Evolutionary conservation across 37 sponge, comb jelly and placozoan species (phyloP).

Genomic region (Amphimedon queenslandica): DNA sequence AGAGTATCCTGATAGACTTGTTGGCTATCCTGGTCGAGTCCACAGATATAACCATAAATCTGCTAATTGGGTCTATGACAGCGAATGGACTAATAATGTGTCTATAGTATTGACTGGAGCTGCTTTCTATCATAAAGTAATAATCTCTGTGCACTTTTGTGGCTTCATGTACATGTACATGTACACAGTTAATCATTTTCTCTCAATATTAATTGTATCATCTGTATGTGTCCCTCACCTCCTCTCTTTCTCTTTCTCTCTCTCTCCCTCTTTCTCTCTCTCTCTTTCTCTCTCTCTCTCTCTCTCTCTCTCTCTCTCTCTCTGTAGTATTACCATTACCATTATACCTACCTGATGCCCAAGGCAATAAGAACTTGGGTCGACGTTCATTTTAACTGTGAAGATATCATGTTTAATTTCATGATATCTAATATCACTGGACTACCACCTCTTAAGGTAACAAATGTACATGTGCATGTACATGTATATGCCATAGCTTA

Average conservation of each 20-base stretch:
- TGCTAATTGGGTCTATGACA: constrained; percentile 51
- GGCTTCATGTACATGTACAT: not conserved
- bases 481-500: not conserved
- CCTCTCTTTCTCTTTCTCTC: not conserved
- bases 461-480: not conserved
- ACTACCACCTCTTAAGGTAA: constrained; percentile 65
- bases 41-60: constrained; percentile 22
- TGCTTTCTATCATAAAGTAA: constrained; percentile 76
- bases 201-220: not conserved
- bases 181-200: not conserved
- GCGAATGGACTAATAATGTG: constrained; percentile 68
- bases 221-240: constrained; percentile 4
- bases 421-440: constrained; percentile 59
- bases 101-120: constrained; percentile 79
- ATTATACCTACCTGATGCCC: constrained; percentile 58
- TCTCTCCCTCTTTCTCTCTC: not conserved
- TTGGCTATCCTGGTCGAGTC: constrained; percentile 72
- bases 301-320: not conserved
- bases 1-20: constrained; percentile 66
- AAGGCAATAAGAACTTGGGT: constrained; percentile 51
- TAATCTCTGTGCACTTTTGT: not conserved
- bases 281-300: not conserved
- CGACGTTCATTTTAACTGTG: constrained; percentile 70
- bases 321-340: constrained; percentile 53
- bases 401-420: constrained; percentile 81